phyloP scores from a whole-genome alignment of 2,888 invertebrate species.

The Polydesmus complanatus region DNA sequence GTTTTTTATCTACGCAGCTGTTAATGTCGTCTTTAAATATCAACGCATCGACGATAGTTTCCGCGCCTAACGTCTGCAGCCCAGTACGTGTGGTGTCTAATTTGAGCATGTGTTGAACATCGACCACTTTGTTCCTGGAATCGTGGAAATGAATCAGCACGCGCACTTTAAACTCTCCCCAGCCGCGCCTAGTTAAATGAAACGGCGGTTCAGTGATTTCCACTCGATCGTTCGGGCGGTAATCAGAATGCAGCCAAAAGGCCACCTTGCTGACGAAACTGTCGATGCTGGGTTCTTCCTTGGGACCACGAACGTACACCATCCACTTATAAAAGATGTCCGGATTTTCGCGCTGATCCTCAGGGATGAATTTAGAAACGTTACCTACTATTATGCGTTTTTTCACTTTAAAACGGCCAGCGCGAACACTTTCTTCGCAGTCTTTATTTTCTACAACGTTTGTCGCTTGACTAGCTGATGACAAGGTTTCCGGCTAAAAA shows the following conservation, averaged over 20 bases:
- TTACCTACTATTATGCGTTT: slow-evolving; percentile 10
- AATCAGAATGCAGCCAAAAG: slow-evolving; percentile 70
- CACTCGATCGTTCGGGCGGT: slow-evolving; percentile 71
- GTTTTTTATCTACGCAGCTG: neutral
- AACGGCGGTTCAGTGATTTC: slow-evolving; percentile 64
- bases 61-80: slow-evolving; percentile 66
- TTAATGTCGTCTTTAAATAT: slow-evolving; percentile 1
- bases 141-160: slow-evolving; percentile 65
- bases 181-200: slow-evolving; percentile 68
- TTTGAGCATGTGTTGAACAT: slow-evolving; percentile 50
- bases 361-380: slow-evolving; percentile 38
- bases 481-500: too few relatives aligned
- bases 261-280: slow-evolving; percentile 55
- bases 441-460: too few relatives aligned
- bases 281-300: slow-evolving; percentile 44
- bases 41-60: slow-evolving; percentile 43
- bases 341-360: slow-evolving; percentile 43
- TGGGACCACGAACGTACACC: slow-evolving; percentile 63
- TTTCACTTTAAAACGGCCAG: slow-evolving; percentile 8
- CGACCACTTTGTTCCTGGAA: slow-evolving; percentile 57
- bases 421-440: neutral
- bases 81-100: slow-evolving; percentile 70
- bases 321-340: slow-evolving; percentile 81
- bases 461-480: neutral
- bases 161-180: slow-evolving; percentile 81